Conservation (phyloP, 92 coral and sea anemone genomes). For the Porites divaricata region DNA sequence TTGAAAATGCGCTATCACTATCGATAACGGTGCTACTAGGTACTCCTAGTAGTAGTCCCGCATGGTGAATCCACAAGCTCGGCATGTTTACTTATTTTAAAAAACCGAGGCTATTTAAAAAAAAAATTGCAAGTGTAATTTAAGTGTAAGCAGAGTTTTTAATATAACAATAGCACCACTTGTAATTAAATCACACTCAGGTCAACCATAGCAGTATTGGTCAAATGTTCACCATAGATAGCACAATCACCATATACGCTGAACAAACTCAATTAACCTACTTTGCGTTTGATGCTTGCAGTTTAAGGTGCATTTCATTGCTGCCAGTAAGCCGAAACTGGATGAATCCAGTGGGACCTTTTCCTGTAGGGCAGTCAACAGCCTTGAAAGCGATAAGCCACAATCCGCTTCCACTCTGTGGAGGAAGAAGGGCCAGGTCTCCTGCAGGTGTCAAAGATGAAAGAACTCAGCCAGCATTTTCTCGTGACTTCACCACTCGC, state of each 20-base stretch:
- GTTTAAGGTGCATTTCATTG: conserved; percentile 76
- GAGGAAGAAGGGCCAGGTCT: conserved; percentile 66
- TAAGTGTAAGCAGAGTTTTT: too few relatives aligned
- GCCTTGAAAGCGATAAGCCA: conserved; percentile 72
- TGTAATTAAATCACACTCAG: too few relatives aligned
- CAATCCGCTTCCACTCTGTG: conserved; percentile 61
- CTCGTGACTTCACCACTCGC: not conserved
- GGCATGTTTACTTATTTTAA: too few relatives aligned
- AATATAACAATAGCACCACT: too few relatives aligned
- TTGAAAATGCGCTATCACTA: too few relatives aligned
- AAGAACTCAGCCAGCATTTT: not conserved
- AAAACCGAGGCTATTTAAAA: too few relatives aligned
- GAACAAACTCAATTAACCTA: conserved; percentile 17
- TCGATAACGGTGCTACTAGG: too few relatives aligned
- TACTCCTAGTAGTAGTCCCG: too few relatives aligned
- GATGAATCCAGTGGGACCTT: conserved; percentile 72
- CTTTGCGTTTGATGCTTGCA: conserved; percentile 82
- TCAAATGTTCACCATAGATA: too few relatives aligned
- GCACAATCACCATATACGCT: not conserved
- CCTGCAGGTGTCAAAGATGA: conserved; percentile 31
- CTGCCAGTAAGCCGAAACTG: conserved; percentile 82
- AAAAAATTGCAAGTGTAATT: too few relatives aligned
- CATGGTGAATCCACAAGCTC: too few relatives aligned
- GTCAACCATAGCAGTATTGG: too few relatives aligned
- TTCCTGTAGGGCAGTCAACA: conserved; percentile 74